Base-by-base conservation (phyloP, 2,888 invertebrate genomes). In the Orthosia gracilis region DNA sequence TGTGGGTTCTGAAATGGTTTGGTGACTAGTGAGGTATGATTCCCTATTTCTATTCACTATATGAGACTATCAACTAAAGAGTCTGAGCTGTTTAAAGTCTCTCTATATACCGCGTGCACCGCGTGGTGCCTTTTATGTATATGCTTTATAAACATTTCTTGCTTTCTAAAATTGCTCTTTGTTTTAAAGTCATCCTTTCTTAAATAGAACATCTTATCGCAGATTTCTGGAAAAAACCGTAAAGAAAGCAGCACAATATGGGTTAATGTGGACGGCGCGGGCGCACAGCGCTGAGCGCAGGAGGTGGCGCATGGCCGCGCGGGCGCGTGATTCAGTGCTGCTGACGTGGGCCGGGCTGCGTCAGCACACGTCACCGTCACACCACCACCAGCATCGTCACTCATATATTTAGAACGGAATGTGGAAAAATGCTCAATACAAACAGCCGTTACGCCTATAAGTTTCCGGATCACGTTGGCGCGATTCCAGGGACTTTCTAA, bases 401-500 rank as follows among this genome's bases (percentile, higher is more conserved):
- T 86, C 80, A 90, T 95, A 96, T 94, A 95, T 96, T 94, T 96
- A 95, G 95, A 94, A 88, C 76, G 92, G 94, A 94, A 94, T 94
- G 92, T 92, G 86, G 88, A 91, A 93, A 94, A 93, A 93, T 92
- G 86, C 88, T 89, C 86, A 82, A 89, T 87, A 89, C 87, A 89
- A 89, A 90, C 76, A 76, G 76, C 89, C 89, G 88, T 86, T 88
- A 89, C 90, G 88, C 88, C 89, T 89, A 90, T 93, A 90, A 90
- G 91, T 92, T 94, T 94, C 94, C 93, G 92, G 92, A 93, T 90
- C 91, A 91, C 73, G 82, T 91, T 95, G 95, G 94, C 92, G 69
- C 52, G n/a, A 67, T 73, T 91, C 92, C 93, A 93, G 90, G 84
- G 76, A 87, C 86, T 86, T 89, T 88, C 87, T 89, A 88, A 89